These are phyloP conservation scores for Cervus canadensis DNA, from an alignment of 2,113 vertebrate species.

Conservation along the genomic window DNA sequence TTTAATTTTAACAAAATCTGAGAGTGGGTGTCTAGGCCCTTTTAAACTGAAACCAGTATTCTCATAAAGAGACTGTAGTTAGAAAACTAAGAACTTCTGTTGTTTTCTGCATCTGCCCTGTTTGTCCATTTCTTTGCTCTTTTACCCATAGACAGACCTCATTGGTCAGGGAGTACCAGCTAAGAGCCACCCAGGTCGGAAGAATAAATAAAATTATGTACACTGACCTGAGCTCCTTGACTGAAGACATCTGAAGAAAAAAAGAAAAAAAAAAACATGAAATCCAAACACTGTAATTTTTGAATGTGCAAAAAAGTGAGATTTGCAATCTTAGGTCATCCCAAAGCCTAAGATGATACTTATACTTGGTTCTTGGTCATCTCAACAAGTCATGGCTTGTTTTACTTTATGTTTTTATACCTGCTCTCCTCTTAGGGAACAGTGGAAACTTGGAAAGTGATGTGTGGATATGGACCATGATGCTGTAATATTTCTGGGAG, in stretches of 20 bases:
- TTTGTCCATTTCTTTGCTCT: background rate
- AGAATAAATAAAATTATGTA: background rate
- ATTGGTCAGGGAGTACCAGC: background rate
- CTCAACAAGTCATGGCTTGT: background rate
- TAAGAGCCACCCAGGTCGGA: background rate
- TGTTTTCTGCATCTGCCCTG: background rate
- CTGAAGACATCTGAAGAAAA: conserved; percentile 47
- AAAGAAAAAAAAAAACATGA: background rate
- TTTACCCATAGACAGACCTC: background rate
- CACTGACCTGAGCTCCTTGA: conserved; percentile 67
- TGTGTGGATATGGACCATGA: background rate
- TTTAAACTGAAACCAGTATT: background rate
- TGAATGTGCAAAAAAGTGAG: background rate
- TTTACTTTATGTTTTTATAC: background rate
- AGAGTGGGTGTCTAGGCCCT: background rate
- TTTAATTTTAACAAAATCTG: background rate
- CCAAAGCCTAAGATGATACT: background rate
- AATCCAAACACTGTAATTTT: conserved; percentile 14
- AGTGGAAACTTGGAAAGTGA: background rate
- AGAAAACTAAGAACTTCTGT: background rate
- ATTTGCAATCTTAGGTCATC: background rate
- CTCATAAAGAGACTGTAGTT: background rate
- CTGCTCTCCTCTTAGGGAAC: background rate
- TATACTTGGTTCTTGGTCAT: background rate
- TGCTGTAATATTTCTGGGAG: background rate